Evolutionary conservation across 1,140 invertebrate species (phyloP).

Genomic region (Phenacoccus solenopsis): DNA sequence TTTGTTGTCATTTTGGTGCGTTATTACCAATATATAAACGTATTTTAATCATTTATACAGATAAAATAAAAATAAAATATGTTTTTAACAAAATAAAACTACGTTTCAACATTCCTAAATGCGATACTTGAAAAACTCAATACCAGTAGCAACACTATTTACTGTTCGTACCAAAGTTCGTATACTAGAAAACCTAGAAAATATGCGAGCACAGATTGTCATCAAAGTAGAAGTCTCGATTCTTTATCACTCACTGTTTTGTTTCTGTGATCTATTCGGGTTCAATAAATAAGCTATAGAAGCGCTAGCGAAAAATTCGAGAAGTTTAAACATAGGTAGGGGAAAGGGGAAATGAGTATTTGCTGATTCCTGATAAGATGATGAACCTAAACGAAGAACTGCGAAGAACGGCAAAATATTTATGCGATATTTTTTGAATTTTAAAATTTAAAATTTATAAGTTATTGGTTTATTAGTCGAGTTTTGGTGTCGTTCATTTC

Average conservation of each 20-base stretch:
- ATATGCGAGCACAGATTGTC: background rate
- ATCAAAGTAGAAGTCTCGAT: background rate
- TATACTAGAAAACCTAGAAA: too few relatives aligned
- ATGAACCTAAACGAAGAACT: too few relatives aligned
- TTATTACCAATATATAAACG: background rate
- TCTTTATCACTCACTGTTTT: background rate
- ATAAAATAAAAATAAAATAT: too few relatives aligned
- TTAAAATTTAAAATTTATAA: background rate
- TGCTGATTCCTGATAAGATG: too few relatives aligned
- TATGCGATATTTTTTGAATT: too few relatives aligned
- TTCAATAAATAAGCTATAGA: background rate
- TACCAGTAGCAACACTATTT: background rate
- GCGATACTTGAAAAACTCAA: background rate
- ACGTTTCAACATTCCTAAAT: background rate
- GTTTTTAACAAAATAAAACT: background rate
- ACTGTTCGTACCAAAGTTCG: too few relatives aligned
- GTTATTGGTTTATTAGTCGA: background rate
- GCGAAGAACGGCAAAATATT: too few relatives aligned
- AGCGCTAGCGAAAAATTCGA: background rate
- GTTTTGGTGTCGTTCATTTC: background rate
- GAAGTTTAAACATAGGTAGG: too few relatives aligned
- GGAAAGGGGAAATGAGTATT: too few relatives aligned
- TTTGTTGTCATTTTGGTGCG: background rate
- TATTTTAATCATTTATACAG: too few relatives aligned
- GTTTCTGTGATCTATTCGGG: too few relatives aligned